Conservation (phyloP, 2,797 vertebrate genomes). For the Labroides dimidiatus region DNA sequence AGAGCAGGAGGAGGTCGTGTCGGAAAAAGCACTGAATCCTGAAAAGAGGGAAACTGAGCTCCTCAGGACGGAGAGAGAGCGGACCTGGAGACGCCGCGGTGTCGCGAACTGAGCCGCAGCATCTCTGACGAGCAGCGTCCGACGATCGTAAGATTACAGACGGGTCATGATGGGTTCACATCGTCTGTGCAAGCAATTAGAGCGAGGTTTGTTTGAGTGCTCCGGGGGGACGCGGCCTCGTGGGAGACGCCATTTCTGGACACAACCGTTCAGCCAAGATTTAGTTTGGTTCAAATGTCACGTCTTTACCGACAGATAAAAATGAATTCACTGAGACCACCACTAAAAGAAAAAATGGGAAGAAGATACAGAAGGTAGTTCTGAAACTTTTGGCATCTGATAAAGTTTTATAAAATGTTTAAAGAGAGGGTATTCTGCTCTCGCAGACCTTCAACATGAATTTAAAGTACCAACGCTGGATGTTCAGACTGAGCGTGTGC, state of each 20-base stretch:
- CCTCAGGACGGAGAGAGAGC: neutral
- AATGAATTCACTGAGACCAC: conserved; percentile 8
- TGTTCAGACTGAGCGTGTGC: too few species aligned
- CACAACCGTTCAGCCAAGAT: conserved; percentile 38
- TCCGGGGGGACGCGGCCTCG: conserved; percentile 41
- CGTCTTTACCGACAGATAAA: conserved; percentile 23
- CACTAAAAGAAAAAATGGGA: neutral
- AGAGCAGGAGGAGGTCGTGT: conserved; percentile 24
- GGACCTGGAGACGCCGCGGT: conserved; percentile 4
- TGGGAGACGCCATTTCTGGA: conserved; percentile 63
- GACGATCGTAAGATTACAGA: neutral
- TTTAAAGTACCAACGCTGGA: too few species aligned
- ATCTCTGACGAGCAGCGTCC: neutral
- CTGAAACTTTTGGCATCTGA: too few species aligned
- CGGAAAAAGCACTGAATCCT: conserved; percentile 15
- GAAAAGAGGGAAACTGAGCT: conserved; percentile 40
- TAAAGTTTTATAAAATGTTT: too few species aligned
- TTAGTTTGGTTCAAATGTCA: conserved; percentile 49
- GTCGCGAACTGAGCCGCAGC: conserved; percentile 1
- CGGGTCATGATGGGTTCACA: neutral
- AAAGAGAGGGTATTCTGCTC: too few species aligned
- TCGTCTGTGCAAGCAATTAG: conserved; percentile 76
- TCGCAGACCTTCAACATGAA: too few species aligned
- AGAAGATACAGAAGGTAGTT: neutral
- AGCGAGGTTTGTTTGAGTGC: conserved; percentile 43